phyloP scores from a whole-genome alignment of 2,797 vertebrate genomes.

The Poeciliopsis infans region DNA sequence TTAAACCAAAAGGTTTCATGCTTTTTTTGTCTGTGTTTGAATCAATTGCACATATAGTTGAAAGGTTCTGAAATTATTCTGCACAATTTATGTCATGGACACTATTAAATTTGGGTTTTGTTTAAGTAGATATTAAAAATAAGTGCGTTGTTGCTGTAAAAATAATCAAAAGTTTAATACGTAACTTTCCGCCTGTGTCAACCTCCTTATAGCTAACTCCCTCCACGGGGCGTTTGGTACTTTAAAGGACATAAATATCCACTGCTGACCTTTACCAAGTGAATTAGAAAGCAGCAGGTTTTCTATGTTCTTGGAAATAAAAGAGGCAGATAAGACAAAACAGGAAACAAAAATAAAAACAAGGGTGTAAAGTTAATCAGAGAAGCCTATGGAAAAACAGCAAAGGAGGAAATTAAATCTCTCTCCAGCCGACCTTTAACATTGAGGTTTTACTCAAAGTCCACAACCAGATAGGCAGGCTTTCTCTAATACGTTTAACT shows the following conservation, averaged over 20 bases:
- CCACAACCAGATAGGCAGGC: neutral
- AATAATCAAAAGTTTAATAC: constrained; percentile 17
- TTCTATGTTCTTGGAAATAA: constrained; percentile 20
- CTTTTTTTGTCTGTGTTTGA: neutral
- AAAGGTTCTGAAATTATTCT: neutral
- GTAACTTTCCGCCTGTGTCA: constrained; percentile 42
- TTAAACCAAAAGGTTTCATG: neutral
- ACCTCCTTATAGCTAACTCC: constrained; percentile 32
- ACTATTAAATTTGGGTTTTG: constrained; percentile 14
- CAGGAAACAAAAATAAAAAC: constrained; percentile 22
- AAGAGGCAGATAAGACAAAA: constrained; percentile 30
- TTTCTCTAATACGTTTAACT: neutral
- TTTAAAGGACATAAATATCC: constrained; percentile 57
- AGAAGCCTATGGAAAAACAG: neutral
- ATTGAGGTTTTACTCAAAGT: neutral
- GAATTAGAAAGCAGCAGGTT: constrained; percentile 61
- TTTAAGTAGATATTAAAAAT: constrained; percentile 25
- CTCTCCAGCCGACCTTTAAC: constrained; percentile 2
- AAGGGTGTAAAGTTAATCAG: constrained; percentile 7
- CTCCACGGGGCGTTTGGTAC: constrained; percentile 36
- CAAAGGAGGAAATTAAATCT: constrained; percentile 2
- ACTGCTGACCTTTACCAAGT: constrained; percentile 38
- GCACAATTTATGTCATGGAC: neutral
- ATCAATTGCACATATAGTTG: constrained; percentile 16
- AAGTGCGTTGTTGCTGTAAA: constrained; percentile 2